These are phyloP conservation scores for Drosophila navojoa DNA, from an alignment of 1,140 invertebrate species.

Conservation along the genomic window DNA sequence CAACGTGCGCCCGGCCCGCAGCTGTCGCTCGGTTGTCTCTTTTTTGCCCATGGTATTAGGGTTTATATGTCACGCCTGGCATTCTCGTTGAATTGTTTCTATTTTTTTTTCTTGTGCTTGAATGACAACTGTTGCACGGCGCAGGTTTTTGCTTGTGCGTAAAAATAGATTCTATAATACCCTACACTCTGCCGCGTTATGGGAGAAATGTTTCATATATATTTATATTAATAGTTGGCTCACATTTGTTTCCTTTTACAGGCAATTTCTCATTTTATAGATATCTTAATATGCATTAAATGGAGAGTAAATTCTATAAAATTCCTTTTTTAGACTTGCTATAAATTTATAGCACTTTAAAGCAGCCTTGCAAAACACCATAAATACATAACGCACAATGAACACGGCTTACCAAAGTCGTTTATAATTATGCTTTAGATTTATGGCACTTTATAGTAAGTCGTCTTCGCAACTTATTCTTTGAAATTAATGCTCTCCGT, in stretches of 20 bases:
- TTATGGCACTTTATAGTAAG: constrained; percentile 1
- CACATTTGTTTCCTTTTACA: no score
- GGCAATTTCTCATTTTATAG: background rate
- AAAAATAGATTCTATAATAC: background rate
- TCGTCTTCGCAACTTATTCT: no score
- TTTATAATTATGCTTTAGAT: background rate
- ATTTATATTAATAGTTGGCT: no score
- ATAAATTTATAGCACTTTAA: background rate
- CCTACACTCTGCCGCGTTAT: background rate
- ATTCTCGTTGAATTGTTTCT: constrained; percentile 39
- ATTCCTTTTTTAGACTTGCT: no score
- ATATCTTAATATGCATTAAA: no score
- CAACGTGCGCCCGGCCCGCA: constrained; percentile 38
- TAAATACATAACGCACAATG: background rate
- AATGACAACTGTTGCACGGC: constrained; percentile 36
- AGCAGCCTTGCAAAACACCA: no score
- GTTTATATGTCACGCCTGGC: constrained; percentile 71
- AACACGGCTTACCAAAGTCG: background rate
- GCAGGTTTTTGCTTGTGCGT: background rate
- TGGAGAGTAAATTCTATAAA: no score
- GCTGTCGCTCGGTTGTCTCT: constrained; percentile 5
- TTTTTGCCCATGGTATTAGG: constrained; percentile 58
- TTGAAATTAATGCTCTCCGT: background rate
- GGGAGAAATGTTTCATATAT: background rate
- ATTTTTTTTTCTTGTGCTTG: background rate